Evolutionary conservation across 2,113 vertebrate genomes (phyloP), one percentile per base, ranked within the genome.

Genomic region (Turnix velox): DNA sequence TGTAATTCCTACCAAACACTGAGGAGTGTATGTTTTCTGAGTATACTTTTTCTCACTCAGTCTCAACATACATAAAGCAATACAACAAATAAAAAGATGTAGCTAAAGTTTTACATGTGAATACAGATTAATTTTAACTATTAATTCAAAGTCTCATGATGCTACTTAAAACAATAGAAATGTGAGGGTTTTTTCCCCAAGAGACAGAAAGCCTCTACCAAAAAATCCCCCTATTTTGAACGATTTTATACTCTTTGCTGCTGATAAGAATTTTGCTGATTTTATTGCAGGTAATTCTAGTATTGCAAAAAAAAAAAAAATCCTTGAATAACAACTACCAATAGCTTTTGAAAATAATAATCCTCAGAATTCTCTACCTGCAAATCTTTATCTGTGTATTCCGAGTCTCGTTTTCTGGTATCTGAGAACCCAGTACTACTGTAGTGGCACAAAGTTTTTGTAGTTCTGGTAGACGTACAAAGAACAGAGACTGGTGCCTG

Each of bases 361-460:
- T 6, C 6, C 51, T 80, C 28, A 75, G 22, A 76, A 73, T 10
- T 58, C 48, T 88, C 96, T 95, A 99, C 99, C 99, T 98, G 98
- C 98, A 98, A 69, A 95, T 97, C 87, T 97, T 98, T 65, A 98
- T 88, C 95, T 99, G 98, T 31, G 31, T 88, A 85, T 87, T 98
- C 91, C 98, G 97, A 33, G 80, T 78, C 37, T 98, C 98, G 37
- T 90, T 43, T 40, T 97, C 96, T 2, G 89, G 73, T 54, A 95
- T 35, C 14, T 48, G 89, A 69, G 86, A 77, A 65, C 74, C 95
- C 79, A 98, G 42, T 12, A 71, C 96, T 85, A 99, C 35, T 19
- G 94, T 97, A 55, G 97, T 51, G 22, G 96, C 94, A 82, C 97
- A 98, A 59, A 99, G 96, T n/a, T 94, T 97, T 48, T 95, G 95